Percentiles rank a stretch among this genome's conserved stretches.
phyloP scores from a whole-genome alignment of 2,113 vertebrate species.

The Mus musculus region DNA sequence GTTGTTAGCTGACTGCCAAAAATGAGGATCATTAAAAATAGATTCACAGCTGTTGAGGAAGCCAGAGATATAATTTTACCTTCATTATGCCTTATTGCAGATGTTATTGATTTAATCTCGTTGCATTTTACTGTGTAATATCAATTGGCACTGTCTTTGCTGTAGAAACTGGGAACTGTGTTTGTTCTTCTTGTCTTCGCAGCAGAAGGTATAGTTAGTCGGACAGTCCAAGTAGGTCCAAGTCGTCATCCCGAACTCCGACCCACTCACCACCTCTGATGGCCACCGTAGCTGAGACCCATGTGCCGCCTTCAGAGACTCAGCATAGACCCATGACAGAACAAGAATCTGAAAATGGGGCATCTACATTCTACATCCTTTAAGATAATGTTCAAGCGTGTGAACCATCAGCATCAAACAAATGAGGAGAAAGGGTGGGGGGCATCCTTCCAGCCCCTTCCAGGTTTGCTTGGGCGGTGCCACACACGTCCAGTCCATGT shows the following conservation, averaged over 20 bases:
- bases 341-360: neutral
- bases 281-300: neutral
- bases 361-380: neutral
- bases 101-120: constrained; percentile 90
- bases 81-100: constrained; percentile 92
- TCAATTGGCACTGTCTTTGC: constrained; percentile 84
- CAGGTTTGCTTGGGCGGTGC: neutral
- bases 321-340: accelerated
- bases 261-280: accelerated
- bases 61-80: constrained; percentile 90
- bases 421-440: neutral
- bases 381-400: neutral
- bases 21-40: constrained; percentile 91
- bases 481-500: neutral
- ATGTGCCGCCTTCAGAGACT: neutral
- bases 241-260: too few species aligned
- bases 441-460: neutral
- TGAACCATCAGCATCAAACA: neutral
- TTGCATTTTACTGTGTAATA: constrained; percentile 84
- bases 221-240: neutral
- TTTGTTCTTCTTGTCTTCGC: constrained; percentile 81
- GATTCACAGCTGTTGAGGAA: constrained; percentile 90
- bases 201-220: neutral
- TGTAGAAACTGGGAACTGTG: constrained; percentile 82
- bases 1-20: constrained; percentile 91